Conservation (phyloP, 2,113 vertebrate species). For the Acrocephalus kingi region DNA sequence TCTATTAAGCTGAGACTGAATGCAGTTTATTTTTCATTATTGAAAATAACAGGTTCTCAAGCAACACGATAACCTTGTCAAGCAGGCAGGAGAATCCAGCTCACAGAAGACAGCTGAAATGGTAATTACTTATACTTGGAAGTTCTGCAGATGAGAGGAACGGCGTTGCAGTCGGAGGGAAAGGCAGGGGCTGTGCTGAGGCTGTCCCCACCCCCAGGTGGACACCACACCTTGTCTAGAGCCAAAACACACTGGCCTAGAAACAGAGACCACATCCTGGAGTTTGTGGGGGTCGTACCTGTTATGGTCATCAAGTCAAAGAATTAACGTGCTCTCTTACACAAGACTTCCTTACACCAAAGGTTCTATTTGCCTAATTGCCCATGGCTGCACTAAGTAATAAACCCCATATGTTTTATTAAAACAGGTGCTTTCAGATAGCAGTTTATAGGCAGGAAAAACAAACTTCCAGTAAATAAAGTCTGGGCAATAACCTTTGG, state of each 20-base stretch:
- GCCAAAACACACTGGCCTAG: not conserved
- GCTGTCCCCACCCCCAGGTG: accelerated
- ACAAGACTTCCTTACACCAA: not conserved
- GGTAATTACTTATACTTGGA: not conserved
- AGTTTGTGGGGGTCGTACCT: accelerated
- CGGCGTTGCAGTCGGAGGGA: accelerated
- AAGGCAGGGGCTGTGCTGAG: not conserved
- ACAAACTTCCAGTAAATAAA: not conserved
- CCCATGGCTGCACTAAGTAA: not conserved
- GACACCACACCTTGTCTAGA: not conserved
- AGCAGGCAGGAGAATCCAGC: not conserved
- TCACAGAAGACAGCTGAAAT: not conserved
- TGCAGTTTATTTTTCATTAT: not conserved
- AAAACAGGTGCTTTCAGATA: not conserved
- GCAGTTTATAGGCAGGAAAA: not conserved
- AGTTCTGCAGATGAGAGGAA: not conserved
- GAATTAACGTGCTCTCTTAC: not conserved
- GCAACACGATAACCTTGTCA: not conserved
- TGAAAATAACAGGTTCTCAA: slow-evolving; percentile 23
- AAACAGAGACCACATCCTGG: accelerated
- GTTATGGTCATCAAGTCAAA: not conserved
- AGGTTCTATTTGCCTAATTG: not conserved
- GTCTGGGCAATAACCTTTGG: not conserved
- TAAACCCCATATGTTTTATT: not conserved
- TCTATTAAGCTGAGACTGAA: not conserved